Conservation (phyloP, 2,113 vertebrate genomes). For the Oceanites oceanicus region DNA sequence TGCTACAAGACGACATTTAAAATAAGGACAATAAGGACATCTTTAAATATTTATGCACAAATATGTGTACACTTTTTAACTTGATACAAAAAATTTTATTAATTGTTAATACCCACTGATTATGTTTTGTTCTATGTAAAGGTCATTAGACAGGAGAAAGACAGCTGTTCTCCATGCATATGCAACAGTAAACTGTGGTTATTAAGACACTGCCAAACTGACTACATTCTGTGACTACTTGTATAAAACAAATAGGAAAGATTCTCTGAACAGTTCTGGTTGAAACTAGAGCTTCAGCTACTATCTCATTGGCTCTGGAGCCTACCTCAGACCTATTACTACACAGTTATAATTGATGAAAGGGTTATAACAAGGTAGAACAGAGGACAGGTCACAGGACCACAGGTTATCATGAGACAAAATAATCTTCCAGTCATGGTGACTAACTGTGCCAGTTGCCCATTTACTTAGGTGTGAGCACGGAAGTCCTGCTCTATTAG, state of each 20-base stretch:
- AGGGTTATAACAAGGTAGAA: not conserved
- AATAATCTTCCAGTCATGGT: not conserved
- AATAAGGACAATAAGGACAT: not conserved
- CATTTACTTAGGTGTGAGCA: not conserved
- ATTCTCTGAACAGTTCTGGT: not conserved
- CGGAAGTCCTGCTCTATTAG: not conserved
- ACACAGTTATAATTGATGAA: not conserved
- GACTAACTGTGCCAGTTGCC: not conserved
- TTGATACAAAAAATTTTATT: not conserved
- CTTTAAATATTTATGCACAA: conserved; percentile 19
- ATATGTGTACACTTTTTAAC: not conserved
- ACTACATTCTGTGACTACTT: not conserved
- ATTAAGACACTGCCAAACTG: not conserved
- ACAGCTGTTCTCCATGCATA: not conserved
- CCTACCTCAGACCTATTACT: not conserved
- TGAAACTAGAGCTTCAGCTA: not conserved
- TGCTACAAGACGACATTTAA: not conserved
- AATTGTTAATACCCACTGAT: not conserved
- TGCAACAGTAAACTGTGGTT: not conserved
- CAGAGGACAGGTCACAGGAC: not conserved
- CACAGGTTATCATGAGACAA: not conserved
- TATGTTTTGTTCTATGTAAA: not conserved
- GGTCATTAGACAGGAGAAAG: not conserved
- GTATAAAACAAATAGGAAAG: not conserved
- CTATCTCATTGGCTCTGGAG: not conserved